Evolutionary conservation across 2,797 vertebrate genomes (phyloP), one percentile per base, ranked within the genome.

Genomic region (Takifugu rubripes): DNA sequence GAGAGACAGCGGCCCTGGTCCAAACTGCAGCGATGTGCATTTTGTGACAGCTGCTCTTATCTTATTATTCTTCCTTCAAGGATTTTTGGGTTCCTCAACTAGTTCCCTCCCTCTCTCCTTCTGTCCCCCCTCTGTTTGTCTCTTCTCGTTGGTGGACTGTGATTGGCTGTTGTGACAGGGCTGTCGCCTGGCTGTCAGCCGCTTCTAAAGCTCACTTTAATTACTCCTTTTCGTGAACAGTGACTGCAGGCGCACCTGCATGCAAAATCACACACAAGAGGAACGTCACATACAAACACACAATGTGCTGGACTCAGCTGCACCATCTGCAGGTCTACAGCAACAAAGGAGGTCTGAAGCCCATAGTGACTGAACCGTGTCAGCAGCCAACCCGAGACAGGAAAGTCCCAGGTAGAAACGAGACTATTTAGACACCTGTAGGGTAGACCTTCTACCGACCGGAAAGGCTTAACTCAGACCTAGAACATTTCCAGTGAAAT

Each of bases 191-290:
- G 74, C 82, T 88, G 81, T 84, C 84, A 84, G 76, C 74, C 72
- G 80, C 77, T 75, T 81, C 76, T 78, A 81, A 81, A 85, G 83
- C 88, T 83, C 58, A 51, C 74, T 90, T 90, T 91, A 91, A 91
- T 92, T 92, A 89, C 87, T 82, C 82, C 89, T 88, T 91, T 91
- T 89, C 86, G 88, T 78, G 70, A 77, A 76, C 69, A 46, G 44
- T 6, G 5, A 21, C 16, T n/a, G 44, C 44, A 21, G 1, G 17
- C 44, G 21, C 44, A 46, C 17, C 5, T n/a, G 5, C 44, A 2
- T n/a, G 44, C 44, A 21, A 7, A 21, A 7, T 6, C 44, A 46
- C 44, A 21, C 44, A 21, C 44, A 21, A 40, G 36, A 40, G 36
- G 36, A 40, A 12, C 3, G 31, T 33, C 36, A 3, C 36, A 40